Evolutionary conservation across 2,113 vertebrate species (phyloP).

Genomic region (Oryzias melastigma): DNA sequence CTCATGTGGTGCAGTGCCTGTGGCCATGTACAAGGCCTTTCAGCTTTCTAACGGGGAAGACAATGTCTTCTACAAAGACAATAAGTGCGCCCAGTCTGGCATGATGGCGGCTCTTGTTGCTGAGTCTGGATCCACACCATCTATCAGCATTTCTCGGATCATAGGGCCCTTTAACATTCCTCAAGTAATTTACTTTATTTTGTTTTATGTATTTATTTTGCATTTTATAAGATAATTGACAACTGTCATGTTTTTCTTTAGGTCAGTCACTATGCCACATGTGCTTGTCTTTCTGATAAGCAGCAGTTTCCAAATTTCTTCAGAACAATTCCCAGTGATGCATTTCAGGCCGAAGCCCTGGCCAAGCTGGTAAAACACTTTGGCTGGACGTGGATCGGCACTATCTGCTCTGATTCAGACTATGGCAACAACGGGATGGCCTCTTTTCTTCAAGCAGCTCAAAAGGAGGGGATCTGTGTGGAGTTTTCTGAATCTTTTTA

Average conservation of each 20-base stretch:
- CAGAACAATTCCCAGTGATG: too few relatives aligned
- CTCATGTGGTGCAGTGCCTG: constrained; percentile 55
- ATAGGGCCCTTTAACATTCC: constrained; percentile 50
- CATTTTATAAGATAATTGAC: background rate
- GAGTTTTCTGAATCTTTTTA: too few relatives aligned
- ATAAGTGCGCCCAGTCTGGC: constrained; percentile 47
- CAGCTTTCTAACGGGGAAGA: constrained; percentile 3
- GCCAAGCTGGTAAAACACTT: too few relatives aligned
- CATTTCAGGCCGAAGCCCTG: too few relatives aligned
- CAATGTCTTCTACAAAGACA: constrained; percentile 16
- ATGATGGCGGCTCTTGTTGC: constrained; percentile 1
- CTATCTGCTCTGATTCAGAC: too few relatives aligned
- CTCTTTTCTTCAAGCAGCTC: too few relatives aligned
- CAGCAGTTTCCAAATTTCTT: too few relatives aligned
- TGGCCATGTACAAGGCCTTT: constrained; percentile 15
- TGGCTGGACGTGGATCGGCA: too few relatives aligned
- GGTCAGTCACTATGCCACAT: constrained; percentile 70
- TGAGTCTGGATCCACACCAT: constrained; percentile 10
- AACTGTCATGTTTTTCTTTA: constrained; percentile 13
- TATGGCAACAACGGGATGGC: too few relatives aligned
- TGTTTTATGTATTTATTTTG: background rate
- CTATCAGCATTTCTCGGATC: constrained; percentile 4
- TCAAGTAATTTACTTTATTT: constrained; percentile 52
- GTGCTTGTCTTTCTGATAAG: too few relatives aligned
- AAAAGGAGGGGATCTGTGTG: too few relatives aligned